Evolutionary conservation across 2,888 invertebrate species (phyloP).

Genomic region (Idaea dimidiata): DNA sequence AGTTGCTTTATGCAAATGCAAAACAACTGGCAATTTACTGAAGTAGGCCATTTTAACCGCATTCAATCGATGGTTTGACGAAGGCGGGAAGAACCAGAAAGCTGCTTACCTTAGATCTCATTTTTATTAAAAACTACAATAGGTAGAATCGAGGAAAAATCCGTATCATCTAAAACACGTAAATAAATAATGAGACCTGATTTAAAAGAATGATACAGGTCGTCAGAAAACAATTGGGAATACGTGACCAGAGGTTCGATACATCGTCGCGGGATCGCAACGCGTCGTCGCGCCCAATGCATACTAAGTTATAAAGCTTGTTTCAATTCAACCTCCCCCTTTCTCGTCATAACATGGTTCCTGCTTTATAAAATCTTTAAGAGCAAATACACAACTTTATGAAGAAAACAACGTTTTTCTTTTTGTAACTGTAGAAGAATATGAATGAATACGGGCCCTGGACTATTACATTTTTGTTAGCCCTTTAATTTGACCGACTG

Average conservation of each 20-base stretch:
- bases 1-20: too few species aligned
- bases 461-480: too few species aligned
- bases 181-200: slow-evolving; percentile 70
- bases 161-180: slow-evolving; percentile 36
- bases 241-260: slow-evolving; percentile 70
- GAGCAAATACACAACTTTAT: neutral
- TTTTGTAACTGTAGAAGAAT: too few species aligned
- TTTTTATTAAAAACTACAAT: neutral
- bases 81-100: too few species aligned
- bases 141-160: neutral
- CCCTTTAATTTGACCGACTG: too few species aligned
- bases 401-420: too few species aligned
- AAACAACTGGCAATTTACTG: too few species aligned
- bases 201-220: slow-evolving; percentile 78
- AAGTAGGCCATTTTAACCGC: too few species aligned
- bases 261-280: slow-evolving; percentile 60
- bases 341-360: slow-evolving; percentile 51
- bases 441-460: too few species aligned
- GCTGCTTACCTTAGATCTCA: neutral
- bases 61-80: too few species aligned
- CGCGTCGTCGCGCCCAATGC: slow-evolving; percentile 72
- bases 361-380: slow-evolving; percentile 15
- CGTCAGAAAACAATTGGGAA: slow-evolving; percentile 79
- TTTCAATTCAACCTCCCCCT: slow-evolving; percentile 70
- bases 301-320: slow-evolving; percentile 74